Base-by-base conservation (phyloP, 2,888 invertebrate genomes). In the Clunio marinus region DNA sequence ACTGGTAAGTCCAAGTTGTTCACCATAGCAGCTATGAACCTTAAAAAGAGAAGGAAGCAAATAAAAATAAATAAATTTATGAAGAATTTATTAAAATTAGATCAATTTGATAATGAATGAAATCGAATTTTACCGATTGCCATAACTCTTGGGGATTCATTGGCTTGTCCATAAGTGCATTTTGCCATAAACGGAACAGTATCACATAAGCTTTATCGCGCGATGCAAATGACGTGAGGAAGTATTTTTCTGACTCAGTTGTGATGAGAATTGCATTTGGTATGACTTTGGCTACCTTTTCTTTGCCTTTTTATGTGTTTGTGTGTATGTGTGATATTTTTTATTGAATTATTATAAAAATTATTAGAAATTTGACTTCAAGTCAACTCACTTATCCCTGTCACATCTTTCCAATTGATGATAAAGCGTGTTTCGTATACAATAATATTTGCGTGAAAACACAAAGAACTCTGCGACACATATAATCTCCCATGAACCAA, bases 361-460 rank as follows among this genome's bases (percentile, higher is more conserved):
- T n/a, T n/a, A n/a, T n/a, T n/a, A n/a, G n/a, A n/a, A n/a, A n/a
- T n/a, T n/a, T n/a, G n/a, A n/a, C n/a, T n/a, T 24, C 10, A 22
- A 35, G 22, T 4, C 51, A 13, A 46, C 63, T 63, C 46, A 63
- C 63, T 95, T 77, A 98, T 92, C 62, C 91, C 87, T 4, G 91
- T 89, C 70, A 98, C 91, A 74, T 96, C 95, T 76, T 89, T 91
- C 88, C 93, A 93, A 73, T 87, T 86, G 66, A 96, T 83, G 65
- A 86, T 87, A 71, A 96, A 83, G 76, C 84, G 85, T 4, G 95
- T 96, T 81, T 96, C 96, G 96, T 96, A 97, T 74, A 93, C 88
- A 79, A 98, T 95, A 76, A 98, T 96, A 80, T 95, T 97, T 22
- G 97, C 96, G 82, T 97, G 92, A 82, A 98, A 98, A 79, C 96